These are phyloP conservation scores for Bradypodion ventrale DNA, from an alignment of 2,797 vertebrate genomes.

Conservation along the genomic window DNA sequence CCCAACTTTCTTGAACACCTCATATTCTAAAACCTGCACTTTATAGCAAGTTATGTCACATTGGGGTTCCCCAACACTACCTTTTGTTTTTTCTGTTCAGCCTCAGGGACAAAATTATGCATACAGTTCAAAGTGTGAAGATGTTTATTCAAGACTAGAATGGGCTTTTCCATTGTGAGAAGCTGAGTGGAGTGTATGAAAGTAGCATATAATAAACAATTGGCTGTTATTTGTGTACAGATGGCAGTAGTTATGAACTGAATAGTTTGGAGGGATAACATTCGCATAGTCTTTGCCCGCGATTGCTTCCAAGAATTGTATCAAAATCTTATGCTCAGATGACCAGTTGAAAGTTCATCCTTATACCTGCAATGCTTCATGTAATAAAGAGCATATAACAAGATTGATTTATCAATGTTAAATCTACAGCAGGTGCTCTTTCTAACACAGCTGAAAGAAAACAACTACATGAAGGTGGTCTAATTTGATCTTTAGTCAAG, in stretches of 20 bases:
- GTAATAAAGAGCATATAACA: neutral
- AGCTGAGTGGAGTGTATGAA: neutral
- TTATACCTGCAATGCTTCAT: neutral
- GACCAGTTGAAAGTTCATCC: neutral
- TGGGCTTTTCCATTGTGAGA: neutral
- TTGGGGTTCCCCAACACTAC: neutral
- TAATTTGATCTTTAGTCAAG: neutral
- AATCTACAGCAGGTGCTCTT: neutral
- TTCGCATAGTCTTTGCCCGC: neutral
- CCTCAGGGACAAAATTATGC: neutral
- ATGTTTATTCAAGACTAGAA: neutral
- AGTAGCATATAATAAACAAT: neutral
- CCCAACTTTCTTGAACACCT: no score
- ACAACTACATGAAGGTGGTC: neutral
- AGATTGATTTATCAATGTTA: neutral
- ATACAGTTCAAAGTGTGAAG: neutral
- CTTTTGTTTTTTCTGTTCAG: neutral
- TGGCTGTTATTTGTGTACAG: neutral
- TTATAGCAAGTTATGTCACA: neutral
- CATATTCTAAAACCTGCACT: neutral
- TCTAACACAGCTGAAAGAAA: no score
- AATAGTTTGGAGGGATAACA: neutral
- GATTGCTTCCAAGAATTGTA: neutral
- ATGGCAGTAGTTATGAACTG: neutral
- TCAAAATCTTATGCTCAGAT: neutral